phyloP scores from a whole-genome alignment of 2,797 vertebrate species.

The Geotrypetes seraphini region DNA sequence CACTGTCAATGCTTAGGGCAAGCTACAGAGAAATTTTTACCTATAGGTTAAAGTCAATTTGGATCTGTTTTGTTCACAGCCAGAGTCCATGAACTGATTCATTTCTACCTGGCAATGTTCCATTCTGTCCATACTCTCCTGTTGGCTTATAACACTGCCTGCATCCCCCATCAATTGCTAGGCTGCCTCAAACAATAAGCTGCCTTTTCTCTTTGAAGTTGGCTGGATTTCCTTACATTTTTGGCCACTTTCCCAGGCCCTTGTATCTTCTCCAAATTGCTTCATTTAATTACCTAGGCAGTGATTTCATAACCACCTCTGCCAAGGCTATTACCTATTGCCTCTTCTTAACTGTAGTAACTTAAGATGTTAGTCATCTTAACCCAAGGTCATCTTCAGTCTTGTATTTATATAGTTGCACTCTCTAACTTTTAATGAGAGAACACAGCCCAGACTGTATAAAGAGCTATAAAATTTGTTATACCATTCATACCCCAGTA shows the following conservation, averaged over 20 bases:
- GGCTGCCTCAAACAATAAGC: conserved; percentile 9
- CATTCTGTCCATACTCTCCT: conserved; percentile 15
- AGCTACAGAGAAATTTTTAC: too few species aligned
- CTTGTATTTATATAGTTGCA: conserved; percentile 20
- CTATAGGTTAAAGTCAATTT: too few species aligned
- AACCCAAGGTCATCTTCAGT: conserved; percentile 33
- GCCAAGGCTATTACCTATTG: conserved; percentile 34
- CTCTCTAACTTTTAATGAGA: conserved; percentile 7
- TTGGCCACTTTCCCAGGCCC: conserved; percentile 48
- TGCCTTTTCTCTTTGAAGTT: conserved; percentile 15
- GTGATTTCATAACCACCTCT: conserved; percentile 41
- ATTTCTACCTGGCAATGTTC: conserved; percentile 6
- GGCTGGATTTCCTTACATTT: conserved; percentile 22
- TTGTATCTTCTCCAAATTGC: conserved; percentile 19
- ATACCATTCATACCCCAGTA: too few species aligned
- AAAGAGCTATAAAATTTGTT: too few species aligned
- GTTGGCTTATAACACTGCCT: conserved; percentile 12
- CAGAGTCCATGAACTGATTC: not conserved
- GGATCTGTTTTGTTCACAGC: too few species aligned
- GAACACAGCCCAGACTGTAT: too few species aligned
- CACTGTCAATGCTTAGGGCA: too few species aligned
- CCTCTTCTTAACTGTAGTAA: conserved; percentile 31
- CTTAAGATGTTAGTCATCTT: conserved; percentile 30
- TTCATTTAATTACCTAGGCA: conserved; percentile 45
- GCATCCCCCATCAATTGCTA: conserved; percentile 12